Percentiles rank a stretch among this genome's conserved stretches.
phyloP scores from a whole-genome alignment of 2,888 invertebrate genomes.

The Erebia epiphron region DNA sequence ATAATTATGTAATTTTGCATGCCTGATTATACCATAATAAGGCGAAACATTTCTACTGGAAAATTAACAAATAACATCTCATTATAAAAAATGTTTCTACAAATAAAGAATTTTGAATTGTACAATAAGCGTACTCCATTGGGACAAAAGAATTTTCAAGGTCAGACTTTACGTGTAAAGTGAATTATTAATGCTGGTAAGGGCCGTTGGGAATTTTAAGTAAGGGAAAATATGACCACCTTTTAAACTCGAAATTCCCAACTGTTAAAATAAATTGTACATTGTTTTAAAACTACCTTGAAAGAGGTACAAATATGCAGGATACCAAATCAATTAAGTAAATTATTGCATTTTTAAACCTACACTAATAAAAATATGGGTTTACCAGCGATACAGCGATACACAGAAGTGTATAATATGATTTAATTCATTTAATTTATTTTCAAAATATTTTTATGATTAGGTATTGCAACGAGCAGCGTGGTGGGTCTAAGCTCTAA shows the following conservation, averaged over 20 bases:
- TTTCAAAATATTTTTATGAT: background rate
- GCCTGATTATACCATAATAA: no score
- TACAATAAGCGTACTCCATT: no score
- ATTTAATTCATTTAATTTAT: background rate
- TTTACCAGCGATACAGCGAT: background rate
- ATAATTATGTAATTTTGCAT: no score
- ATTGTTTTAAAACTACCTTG: slow-evolving; percentile 2
- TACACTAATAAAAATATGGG: background rate
- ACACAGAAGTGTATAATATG: no score
- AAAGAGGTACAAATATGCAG: slow-evolving; percentile 6
- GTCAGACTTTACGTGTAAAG: background rate
- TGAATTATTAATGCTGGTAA: background rate
- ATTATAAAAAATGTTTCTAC: no score
- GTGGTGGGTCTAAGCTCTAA: no score
- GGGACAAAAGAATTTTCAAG: background rate
- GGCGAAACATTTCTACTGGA: no score
- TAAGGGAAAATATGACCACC: slow-evolving; percentile 3
- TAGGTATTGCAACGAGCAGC: no score
- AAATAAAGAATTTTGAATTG: no score
- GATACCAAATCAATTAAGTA: background rate
- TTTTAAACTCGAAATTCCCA: slow-evolving; percentile 4
- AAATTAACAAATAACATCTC: no score
- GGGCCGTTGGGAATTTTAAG: background rate
- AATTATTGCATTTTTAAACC: background rate
- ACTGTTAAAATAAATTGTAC: background rate